phyloP scores from a whole-genome alignment of 2,888 invertebrate species.

The Coleophora deauratella region DNA sequence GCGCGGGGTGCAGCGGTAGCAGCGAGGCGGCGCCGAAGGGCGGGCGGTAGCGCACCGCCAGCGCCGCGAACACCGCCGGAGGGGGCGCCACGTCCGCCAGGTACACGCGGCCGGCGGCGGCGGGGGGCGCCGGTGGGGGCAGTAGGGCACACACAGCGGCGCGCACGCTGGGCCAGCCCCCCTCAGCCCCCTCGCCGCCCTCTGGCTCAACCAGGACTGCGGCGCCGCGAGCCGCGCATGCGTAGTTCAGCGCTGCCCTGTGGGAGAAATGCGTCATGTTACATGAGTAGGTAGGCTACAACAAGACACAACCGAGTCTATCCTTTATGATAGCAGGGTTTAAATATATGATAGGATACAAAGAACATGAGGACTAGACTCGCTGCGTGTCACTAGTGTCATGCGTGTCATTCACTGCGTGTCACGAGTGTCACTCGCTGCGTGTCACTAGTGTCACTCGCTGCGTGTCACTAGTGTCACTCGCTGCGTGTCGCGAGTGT shows the following conservation, averaged over 20 bases:
- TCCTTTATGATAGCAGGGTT: too few species aligned
- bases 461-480: too few species aligned
- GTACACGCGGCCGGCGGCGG: slow-evolving; percentile 75
- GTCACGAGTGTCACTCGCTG: too few species aligned
- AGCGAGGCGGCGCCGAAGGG: slow-evolving; percentile 77
- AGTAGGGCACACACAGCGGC: slow-evolving; percentile 31
- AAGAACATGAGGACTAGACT: too few species aligned
- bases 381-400: too few species aligned
- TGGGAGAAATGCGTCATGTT: too few species aligned
- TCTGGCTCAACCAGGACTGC: slow-evolving; percentile 70
- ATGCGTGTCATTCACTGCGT: too few species aligned
- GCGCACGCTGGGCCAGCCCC: slow-evolving; percentile 44
- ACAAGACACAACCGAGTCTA: too few species aligned
- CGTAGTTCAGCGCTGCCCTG: slow-evolving; percentile 73
- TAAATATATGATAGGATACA: too few species aligned
- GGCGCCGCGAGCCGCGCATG: slow-evolving; percentile 55
- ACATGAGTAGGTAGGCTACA: too few species aligned
- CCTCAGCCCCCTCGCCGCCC: slow-evolving; percentile 58
- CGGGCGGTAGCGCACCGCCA: slow-evolving; percentile 85
- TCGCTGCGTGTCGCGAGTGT: too few species aligned
- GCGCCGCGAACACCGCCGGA: slow-evolving; percentile 78
- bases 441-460: too few species aligned
- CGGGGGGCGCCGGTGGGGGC: slow-evolving; percentile 26
- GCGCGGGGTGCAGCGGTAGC: slow-evolving; percentile 50
- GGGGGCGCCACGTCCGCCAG: slow-evolving; percentile 91